Base-by-base conservation (phyloP, 2,113 vertebrate genomes). In the Cinclus cinclus region DNA sequence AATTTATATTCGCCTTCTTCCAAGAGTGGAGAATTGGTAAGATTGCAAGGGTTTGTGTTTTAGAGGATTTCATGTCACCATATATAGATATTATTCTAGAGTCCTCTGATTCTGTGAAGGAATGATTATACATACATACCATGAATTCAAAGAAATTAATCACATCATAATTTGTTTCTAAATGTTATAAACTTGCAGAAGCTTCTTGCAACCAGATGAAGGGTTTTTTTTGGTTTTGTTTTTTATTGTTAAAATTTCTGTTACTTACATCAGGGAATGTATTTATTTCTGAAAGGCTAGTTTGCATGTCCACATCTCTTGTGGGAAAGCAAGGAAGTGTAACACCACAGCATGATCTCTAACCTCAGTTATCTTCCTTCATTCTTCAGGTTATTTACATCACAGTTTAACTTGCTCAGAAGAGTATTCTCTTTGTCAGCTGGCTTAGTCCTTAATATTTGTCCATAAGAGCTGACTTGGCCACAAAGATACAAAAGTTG, bases 191-290 rank as follows among this genome's bases (percentile, higher is more conserved):
- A 52, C 31, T 37, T 80, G 49, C 56, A 79, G 56, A 75, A 86
- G 2, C 15, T 75, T 84, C n/a, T 64, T 87, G 19, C 15, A 83
- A 59, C 6, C 13, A 74, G 30, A 13, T 44, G 35, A 42, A 10
- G 2, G 2, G 1, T 10, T 37, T 52, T 16, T 5, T 58, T 25
- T 11, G 1, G 1, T 9, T 17, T 35, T 5, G 1, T 5, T 35
- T 62, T 58, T 92, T 55, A 16, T 68, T 28, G 42, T 27, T 71
- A 60, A 87, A 50, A 85, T 73, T 70, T 52, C 31, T 58, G 6
- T 59, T 59, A 28, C 15, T 77, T 58, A 19, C 15, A 31, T 27
- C 31, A 28, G 19, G 23, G 25, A 39, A 80, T 41, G 13, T 63
- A 50, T 70, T 75, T 70, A 31, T 73, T 31, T 33, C 68, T 78